Conservation (phyloP, 53 echinoderm and acorn worm species). For the Apostichopus leukothele region DNA sequence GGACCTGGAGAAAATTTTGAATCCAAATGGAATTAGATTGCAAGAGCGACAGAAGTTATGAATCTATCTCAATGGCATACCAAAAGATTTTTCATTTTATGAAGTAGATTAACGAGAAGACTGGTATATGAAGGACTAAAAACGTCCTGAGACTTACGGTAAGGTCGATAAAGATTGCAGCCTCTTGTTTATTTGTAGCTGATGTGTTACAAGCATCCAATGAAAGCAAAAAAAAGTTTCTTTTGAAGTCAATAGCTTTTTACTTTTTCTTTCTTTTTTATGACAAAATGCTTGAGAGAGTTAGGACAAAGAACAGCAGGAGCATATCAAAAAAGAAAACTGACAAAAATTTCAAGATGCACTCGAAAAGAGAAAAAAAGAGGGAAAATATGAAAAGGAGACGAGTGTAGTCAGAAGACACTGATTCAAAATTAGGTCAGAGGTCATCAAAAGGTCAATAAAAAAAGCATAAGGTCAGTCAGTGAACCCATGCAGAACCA, state of each 20-base stretch:
- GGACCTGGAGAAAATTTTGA: too few species aligned
- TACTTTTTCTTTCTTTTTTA: background rate
- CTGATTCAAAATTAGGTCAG: background rate
- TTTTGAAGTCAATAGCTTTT: background rate
- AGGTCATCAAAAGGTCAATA: conserved; percentile 21
- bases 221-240: background rate
- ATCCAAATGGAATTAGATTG: too few species aligned
- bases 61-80: too few species aligned
- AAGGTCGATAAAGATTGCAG: too few species aligned
- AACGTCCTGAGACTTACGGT: too few species aligned
- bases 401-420: conserved; percentile 19
- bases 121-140: too few species aligned
- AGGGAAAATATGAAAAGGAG: background rate
- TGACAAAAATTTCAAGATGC: background rate
- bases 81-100: too few species aligned
- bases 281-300: conserved; percentile 7
- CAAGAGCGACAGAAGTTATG: too few species aligned
- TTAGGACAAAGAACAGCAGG: background rate
- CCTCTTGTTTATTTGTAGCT: background rate
- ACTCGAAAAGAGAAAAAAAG: background rate
- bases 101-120: too few species aligned
- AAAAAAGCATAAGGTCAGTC: conserved; percentile 16
- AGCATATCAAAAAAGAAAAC: background rate
- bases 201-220: background rate
- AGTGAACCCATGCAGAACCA: conserved; percentile 44